Evolutionary conservation across 2,797 vertebrate species (phyloP).

Genomic region (Malacoctenus gilli): DNA sequence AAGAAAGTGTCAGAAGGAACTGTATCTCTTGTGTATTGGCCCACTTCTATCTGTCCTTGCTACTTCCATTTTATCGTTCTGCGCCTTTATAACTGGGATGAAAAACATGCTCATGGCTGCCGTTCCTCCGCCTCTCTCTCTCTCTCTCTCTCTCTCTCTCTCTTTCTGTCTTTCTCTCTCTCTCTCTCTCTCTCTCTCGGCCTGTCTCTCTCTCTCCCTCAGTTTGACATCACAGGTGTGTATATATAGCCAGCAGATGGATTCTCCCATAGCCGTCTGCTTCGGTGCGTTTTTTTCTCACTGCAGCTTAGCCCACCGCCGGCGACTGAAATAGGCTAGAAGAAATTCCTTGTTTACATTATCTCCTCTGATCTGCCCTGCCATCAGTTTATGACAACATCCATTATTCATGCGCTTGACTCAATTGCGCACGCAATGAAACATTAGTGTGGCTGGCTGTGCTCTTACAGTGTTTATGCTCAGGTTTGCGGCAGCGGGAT

Average conservation of each 20-base stretch:
- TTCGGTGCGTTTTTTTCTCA: constrained; percentile 38
- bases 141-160: constrained; percentile 28
- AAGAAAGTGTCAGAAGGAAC: too few species aligned
- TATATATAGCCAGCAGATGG: constrained; percentile 83
- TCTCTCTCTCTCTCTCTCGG: constrained; percentile 3
- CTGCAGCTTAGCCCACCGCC: constrained; percentile 35
- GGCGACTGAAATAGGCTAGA: constrained; percentile 74
- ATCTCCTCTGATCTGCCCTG: constrained; percentile 72
- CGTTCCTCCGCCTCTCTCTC: background rate
- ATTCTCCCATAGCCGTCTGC: constrained; percentile 77
- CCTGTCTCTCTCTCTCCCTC: constrained; percentile 35
- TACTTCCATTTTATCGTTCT: background rate
- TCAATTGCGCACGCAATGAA: constrained; percentile 29
- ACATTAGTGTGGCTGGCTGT: constrained; percentile 14
- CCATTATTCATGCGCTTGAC: constrained; percentile 75
- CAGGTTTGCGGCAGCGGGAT: too few species aligned
- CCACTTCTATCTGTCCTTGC: background rate
- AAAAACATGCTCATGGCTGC: constrained; percentile 30
- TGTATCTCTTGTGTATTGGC: too few species aligned
- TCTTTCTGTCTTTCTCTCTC: too few species aligned
- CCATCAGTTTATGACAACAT: constrained; percentile 73
- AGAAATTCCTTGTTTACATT: constrained; percentile 77
- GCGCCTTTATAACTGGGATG: constrained; percentile 1
- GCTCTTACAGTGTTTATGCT: too few species aligned
- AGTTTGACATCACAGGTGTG: constrained; percentile 81